Evolutionary conservation across 2,113 vertebrate species (phyloP), one percentile per base, ranked within the genome.

Genomic region (Dicaeum eximium): DNA sequence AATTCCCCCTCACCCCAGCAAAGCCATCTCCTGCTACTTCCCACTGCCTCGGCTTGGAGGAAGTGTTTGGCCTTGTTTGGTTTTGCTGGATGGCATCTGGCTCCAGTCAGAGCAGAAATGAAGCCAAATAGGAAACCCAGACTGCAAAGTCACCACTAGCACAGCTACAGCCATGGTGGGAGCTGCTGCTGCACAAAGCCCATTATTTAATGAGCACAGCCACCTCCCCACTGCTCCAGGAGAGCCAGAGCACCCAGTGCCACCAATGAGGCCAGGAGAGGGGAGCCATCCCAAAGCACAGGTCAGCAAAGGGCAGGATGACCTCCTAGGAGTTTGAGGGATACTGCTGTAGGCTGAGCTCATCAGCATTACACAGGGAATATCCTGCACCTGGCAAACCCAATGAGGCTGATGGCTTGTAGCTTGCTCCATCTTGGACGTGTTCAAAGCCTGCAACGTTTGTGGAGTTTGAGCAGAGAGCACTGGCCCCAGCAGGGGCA

Each of bases 161-260:
- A 82, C 45, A 75, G 58, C 40, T 25, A 51, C 13, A 7, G 69
- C 73, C 15, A 3, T 0, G 0, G 69, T 1, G 0, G 42, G 47
- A 81, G 56, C 1, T 30, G 17, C 0, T 18, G 28, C 2, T 77
- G 86, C 70, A 83, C 38, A 90, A 73, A 40, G 77, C 2, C 1
- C 1, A 0, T 19, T 31, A 48, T 18, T 37, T 15, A 35, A 14
- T 2, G 20, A 45, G 28, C 69, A 70, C 13, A 2, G 24, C 44
- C 47, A 51, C 56, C 15, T 82, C 60, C 30, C 33, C 27, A 13
- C 44, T 3, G 14, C 38, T 70, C 47, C 64, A 50, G 67, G 27
- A 37, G 47, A 71, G 12, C 4, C 5, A 11, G 14, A 80, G 54
- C 33, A 77, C 4, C 50, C 64, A 48, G 37, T 30, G 37, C 35